Conservation (phyloP, 2,888 invertebrate genomes). For the Peribatodes rhomboidaria region DNA sequence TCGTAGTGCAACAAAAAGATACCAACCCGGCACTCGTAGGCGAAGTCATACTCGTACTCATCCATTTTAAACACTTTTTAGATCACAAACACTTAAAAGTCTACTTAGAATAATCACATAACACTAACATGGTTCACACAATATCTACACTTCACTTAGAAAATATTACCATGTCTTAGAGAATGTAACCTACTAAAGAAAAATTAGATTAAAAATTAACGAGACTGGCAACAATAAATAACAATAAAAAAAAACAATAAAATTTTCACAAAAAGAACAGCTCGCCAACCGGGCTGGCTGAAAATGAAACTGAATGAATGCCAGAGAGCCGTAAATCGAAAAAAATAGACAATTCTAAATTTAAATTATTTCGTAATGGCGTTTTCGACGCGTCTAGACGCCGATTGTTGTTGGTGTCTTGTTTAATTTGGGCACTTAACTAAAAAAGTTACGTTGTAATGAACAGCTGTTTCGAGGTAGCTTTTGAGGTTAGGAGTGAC, state of each 20-base stretch:
- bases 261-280: conserved; percentile 54
- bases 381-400: conserved; percentile 67
- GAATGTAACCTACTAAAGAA: conserved; percentile 55
- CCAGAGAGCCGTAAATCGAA: conserved; percentile 76
- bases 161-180: conserved; percentile 43
- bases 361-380: conserved; percentile 80
- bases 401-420: conserved; percentile 33
- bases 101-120: conserved; percentile 62
- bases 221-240: conserved; percentile 27
- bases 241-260: conserved; percentile 8
- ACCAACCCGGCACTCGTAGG: conserved; percentile 89
- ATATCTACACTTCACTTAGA: conserved; percentile 50
- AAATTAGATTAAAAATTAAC: conserved; percentile 35
- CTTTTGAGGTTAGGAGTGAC: conserved; percentile 82
- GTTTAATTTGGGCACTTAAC: conserved; percentile 40
- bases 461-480: conserved; percentile 77
- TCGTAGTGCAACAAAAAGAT: conserved; percentile 45
- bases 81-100: conserved; percentile 53
- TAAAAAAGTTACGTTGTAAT: conserved; percentile 52
- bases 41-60: conserved; percentile 88
- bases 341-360: conserved; percentile 76
- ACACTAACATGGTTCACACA: conserved; percentile 60
- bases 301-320: conserved; percentile 82
- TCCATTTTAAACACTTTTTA: conserved; percentile 71
- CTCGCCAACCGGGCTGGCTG: conserved; percentile 65